phyloP scores from a whole-genome alignment of 2,113 vertebrate genomes.

The Nothocercus julius region DNA sequence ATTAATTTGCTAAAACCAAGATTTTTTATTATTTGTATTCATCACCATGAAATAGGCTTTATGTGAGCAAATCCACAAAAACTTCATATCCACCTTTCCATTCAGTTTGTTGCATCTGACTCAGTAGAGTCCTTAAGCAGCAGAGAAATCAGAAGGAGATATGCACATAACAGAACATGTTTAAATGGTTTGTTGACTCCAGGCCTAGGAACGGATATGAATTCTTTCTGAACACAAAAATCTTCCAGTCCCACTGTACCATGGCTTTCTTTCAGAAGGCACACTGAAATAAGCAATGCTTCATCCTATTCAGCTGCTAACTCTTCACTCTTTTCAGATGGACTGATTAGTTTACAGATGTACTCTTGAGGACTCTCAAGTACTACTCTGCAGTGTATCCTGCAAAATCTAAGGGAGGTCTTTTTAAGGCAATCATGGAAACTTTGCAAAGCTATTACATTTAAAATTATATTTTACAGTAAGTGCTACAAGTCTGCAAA shows the following conservation, averaged over 20 bases:
- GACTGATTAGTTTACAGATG: conserved; percentile 14
- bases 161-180: not conserved
- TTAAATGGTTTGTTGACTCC: conserved; percentile 21
- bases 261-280: not conserved
- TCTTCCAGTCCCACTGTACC: not conserved
- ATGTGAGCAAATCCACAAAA: not conserved
- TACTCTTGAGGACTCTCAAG: not conserved
- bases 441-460: not conserved
- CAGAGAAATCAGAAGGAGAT: not conserved
- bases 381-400: not conserved
- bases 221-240: conserved; percentile 10
- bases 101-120: not conserved
- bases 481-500: not conserved
- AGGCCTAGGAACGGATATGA: not conserved
- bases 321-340: not conserved
- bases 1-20: not conserved
- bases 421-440: conserved; percentile 11
- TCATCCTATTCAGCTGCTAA: not conserved
- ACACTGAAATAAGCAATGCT: not conserved
- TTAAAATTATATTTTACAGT: conserved; percentile 24
- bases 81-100: not conserved
- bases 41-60: not conserved
- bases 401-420: not conserved
- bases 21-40: not conserved
- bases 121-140: not conserved